phyloP scores from a whole-genome alignment of 1,140 invertebrate species.

The Amyelois transitella region DNA sequence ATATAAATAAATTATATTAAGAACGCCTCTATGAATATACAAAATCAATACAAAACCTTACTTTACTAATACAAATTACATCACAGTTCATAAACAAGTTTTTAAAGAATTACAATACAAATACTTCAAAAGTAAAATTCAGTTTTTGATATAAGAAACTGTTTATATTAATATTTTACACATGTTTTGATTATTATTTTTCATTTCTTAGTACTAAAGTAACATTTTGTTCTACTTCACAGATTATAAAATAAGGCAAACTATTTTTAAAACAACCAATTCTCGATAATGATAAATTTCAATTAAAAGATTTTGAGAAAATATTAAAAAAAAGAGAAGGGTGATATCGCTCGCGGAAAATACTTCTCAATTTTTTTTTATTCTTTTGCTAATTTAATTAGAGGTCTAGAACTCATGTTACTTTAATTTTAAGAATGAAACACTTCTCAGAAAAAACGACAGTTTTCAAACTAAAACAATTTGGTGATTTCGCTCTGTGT shows the following conservation, averaged over 20 bases:
- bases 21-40: conserved; percentile 71
- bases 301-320: conserved; percentile 22
- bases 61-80: conserved; percentile 71
- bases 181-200: neutral
- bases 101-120: conserved; percentile 49
- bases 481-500: conserved; percentile 61
- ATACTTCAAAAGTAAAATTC: conserved; percentile 47
- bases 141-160: conserved; percentile 27
- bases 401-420: no score
- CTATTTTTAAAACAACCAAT: no score
- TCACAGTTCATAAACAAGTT: conserved; percentile 74
- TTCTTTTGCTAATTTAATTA: no score
- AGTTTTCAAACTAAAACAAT: conserved; percentile 55
- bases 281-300: no score
- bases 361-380: no score
- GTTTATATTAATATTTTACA: neutral
- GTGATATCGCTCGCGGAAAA: conserved; percentile 57
- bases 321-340: conserved; percentile 54
- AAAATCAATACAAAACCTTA: conserved; percentile 72
- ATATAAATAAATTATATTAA: conserved; percentile 71
- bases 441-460: no score
- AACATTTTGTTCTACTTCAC: no score
- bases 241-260: neutral
- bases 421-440: no score
- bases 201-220: neutral